A percentile compares a stretch with the other conserved stretches of the same genome.
These are phyloP conservation scores for Mya arenaria DNA, from an alignment of 1,140 invertebrate genomes.

Conservation along the genomic window DNA sequence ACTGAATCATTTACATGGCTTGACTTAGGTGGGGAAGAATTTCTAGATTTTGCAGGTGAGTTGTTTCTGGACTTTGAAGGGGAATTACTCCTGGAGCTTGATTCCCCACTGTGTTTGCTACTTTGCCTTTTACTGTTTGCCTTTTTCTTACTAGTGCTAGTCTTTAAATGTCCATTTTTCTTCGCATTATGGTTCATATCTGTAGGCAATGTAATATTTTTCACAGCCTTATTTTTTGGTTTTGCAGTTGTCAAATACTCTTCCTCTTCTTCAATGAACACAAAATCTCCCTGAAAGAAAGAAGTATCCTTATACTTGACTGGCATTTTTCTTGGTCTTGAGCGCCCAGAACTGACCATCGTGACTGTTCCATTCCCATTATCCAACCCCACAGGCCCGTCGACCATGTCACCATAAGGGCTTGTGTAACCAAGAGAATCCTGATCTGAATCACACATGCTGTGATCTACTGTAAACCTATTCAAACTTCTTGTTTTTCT, in stretches of 20 bases:
- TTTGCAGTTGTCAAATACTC: too few relatives aligned
- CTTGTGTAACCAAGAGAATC: slow-evolving; percentile 17
- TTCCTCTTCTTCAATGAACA: slow-evolving; percentile 49
- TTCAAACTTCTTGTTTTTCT: background rate
- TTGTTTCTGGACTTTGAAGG: too few relatives aligned
- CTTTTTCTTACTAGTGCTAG: background rate
- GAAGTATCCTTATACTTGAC: slow-evolving; percentile 53
- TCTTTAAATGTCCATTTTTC: slow-evolving; percentile 32
- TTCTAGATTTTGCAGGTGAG: too few relatives aligned
- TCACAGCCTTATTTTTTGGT: slow-evolving; percentile 16
- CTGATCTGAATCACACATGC: slow-evolving; percentile 1
- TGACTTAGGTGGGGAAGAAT: too few relatives aligned
- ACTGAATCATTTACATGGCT: background rate
- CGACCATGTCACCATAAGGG: slow-evolving; percentile 35
- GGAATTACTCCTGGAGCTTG: too few relatives aligned
- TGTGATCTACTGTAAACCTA: background rate
- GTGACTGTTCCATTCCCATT: slow-evolving; percentile 45
- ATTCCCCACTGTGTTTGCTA: too few relatives aligned
- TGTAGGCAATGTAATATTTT: slow-evolving; percentile 12
- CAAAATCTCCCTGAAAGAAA: slow-evolving; percentile 57
- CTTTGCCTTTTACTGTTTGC: too few relatives aligned
- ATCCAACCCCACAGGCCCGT: slow-evolving; percentile 30
- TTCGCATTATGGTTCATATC: slow-evolving; percentile 44
- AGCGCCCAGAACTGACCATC: slow-evolving; percentile 9
- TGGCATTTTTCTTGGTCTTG: slow-evolving; percentile 49